These are phyloP conservation scores for Heteromurus nitidus DNA, from an alignment of 2,888 invertebrate genomes.

Conservation along the genomic window DNA sequence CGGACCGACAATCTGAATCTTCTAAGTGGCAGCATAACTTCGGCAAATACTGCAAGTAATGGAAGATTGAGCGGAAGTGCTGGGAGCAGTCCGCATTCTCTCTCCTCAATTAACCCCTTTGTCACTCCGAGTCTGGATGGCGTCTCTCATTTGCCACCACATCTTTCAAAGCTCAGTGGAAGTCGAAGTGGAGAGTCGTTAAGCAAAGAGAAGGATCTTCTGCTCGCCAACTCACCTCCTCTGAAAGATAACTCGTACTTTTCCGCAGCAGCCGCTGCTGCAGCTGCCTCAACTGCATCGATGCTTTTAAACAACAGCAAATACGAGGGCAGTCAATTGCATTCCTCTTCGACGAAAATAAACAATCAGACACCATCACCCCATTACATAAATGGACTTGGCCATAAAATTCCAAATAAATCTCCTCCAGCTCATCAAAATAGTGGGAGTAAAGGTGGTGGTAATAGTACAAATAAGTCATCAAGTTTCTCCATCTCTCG, in stretches of 20 bases:
- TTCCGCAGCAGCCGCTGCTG: constrained; percentile 62
- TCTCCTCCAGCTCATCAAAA: constrained; percentile 60
- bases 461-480: constrained; percentile 68
- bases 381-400: constrained; percentile 61
- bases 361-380: constrained; percentile 63
- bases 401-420: constrained; percentile 62
- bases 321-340: constrained; percentile 26
- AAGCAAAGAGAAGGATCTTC: constrained; percentile 62
- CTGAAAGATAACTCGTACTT: constrained; percentile 58
- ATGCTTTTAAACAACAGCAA: constrained; percentile 50
- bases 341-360: constrained; percentile 54
- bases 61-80: constrained; percentile 67
- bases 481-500: constrained; percentile 73
- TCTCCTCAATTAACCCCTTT: constrained; percentile 64
- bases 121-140: constrained; percentile 55
- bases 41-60: constrained; percentile 50
- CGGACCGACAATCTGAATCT: constrained; percentile 71
- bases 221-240: constrained; percentile 55
- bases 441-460: constrained; percentile 55
- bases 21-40: constrained; percentile 68
- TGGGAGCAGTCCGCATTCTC: constrained; percentile 64
- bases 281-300: constrained; percentile 61
- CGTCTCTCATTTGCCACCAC: constrained; percentile 58
- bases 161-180: constrained; percentile 52
- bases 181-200: constrained; percentile 44